phyloP scores from a whole-genome alignment of 1,140 invertebrate genomes.

The Heliothis virescens region DNA sequence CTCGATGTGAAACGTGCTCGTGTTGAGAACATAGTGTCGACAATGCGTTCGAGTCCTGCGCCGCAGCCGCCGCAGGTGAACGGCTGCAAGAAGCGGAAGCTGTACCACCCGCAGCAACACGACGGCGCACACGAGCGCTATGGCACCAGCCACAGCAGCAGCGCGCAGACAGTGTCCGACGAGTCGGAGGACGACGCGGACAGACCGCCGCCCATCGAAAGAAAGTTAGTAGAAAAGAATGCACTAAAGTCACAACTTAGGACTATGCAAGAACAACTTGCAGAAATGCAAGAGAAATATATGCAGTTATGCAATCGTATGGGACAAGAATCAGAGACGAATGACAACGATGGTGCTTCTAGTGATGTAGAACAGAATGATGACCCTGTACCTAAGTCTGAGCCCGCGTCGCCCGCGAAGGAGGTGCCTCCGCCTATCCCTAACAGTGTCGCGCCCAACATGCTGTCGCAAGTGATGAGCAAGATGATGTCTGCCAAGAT shows the following conservation, averaged over 20 bases:
- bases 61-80: constrained; percentile 92
- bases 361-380: constrained; percentile 89
- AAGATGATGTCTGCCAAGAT: constrained; percentile 90
- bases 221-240: constrained; percentile 94
- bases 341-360: constrained; percentile 90
- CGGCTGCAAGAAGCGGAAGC: constrained; percentile 97
- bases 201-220: constrained; percentile 90
- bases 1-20: constrained; percentile 95
- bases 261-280: constrained; percentile 95
- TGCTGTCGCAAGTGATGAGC: constrained; percentile 90
- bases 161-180: constrained; percentile 87
- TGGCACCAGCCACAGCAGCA: constrained; percentile 83
- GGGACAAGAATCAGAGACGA: constrained; percentile 92
- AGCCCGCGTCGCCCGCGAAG: constrained; percentile 87
- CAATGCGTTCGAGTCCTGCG: constrained; percentile 94
- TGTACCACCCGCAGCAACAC: constrained; percentile 98
- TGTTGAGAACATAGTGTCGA: constrained; percentile 97
- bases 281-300: constrained; percentile 96
- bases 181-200: constrained; percentile 92
- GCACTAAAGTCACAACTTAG: constrained; percentile 94
- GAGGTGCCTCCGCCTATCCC: constrained; percentile 86
- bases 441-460: constrained; percentile 85
- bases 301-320: constrained; percentile 94
- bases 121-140: constrained; percentile 91
- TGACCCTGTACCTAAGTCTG: constrained; percentile 85